Evolutionary conservation across 2,888 invertebrate species (phyloP), one percentile per base, ranked within the genome.

Genomic region (Stenurella melanura): DNA sequence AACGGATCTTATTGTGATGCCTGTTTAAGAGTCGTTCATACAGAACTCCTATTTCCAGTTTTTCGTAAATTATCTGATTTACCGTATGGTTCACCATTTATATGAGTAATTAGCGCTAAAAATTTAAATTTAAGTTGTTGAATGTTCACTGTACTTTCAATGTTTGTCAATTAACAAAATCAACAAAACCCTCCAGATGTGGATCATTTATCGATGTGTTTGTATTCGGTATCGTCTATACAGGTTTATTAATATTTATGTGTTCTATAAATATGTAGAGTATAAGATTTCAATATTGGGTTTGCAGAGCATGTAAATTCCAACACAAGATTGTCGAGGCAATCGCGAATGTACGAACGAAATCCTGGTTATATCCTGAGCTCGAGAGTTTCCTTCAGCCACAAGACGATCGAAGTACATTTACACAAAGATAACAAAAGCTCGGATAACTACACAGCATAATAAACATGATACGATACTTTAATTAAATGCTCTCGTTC

Each of bases 361-460:
- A 58, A 69, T 58, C 57, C 69, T 57, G 18, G 50, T 21, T 15
- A 34, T 17, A 57, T 57, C 57, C 57, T 30, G 69, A 68, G 19
- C 57, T 17, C 34, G 69, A 64, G 69, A 57, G 57, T n/a, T 69
- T 69, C 56, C 68, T 57, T 56, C 18, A 26, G 56, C 67, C 56
- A 15, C 67, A 50, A 54, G 67, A 67, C 50, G 67, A 56, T 17
- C 38, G 50, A 67, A 56, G 67, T 26, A 54, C 67, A 56, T 67
- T 67, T 54, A 19, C 38, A 67, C 67, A 67, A 56, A 56, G 67
- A 67, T 67, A 67, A 67, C 26, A 19, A 54, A 12, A 15, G 67
- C 26, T 56, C 67, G 26, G 56, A 67, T 54, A 12, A 56, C 50
- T 54, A 50, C 54, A n/a, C 10, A 67, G 50, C 56, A 67, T 50